Conservation (phyloP, 2,113 vertebrate genomes). For the Mesoclemmys tuberculata region DNA sequence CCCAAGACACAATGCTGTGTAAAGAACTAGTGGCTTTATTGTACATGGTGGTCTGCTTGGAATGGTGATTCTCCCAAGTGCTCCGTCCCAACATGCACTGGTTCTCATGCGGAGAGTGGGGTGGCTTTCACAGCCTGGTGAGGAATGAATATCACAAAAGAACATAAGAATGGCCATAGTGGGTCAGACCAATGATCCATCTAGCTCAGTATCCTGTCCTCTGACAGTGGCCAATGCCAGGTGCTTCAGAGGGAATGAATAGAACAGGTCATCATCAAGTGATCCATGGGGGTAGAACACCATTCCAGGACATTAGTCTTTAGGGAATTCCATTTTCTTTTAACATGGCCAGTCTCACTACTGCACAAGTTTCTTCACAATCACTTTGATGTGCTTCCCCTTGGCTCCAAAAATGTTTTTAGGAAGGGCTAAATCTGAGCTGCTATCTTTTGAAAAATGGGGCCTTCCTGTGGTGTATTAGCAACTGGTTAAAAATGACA, state of each 20-base stretch:
- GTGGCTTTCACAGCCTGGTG: neutral
- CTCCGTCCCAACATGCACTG: neutral
- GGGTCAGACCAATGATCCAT: too few relatives aligned
- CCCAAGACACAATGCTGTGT: neutral
- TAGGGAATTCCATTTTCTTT: neutral
- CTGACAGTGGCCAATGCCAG: too few relatives aligned
- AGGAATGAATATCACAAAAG: neutral
- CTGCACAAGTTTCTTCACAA: neutral
- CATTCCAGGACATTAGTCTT: neutral
- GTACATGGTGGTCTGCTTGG: rapidly evolving
- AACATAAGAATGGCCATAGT: too few relatives aligned
- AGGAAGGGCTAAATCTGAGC: neutral
- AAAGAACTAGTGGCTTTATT: neutral
- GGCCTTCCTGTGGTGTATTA: neutral
- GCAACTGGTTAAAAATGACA: too few relatives aligned
- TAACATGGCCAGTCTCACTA: neutral
- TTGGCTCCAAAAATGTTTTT: neutral
- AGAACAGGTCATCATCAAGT: too few relatives aligned
- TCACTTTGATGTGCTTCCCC: neutral
- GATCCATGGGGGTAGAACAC: neutral
- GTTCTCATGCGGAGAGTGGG: neutral
- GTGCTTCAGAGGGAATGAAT: too few relatives aligned
- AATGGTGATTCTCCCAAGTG: neutral
- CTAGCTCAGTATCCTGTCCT: too few relatives aligned
- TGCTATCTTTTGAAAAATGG: neutral